Percentiles rank a stretch among this genome's conserved stretches.
Evolutionary conservation across 2,797 vertebrate species (phyloP).

Genomic region (Sebastes goodei): DNA sequence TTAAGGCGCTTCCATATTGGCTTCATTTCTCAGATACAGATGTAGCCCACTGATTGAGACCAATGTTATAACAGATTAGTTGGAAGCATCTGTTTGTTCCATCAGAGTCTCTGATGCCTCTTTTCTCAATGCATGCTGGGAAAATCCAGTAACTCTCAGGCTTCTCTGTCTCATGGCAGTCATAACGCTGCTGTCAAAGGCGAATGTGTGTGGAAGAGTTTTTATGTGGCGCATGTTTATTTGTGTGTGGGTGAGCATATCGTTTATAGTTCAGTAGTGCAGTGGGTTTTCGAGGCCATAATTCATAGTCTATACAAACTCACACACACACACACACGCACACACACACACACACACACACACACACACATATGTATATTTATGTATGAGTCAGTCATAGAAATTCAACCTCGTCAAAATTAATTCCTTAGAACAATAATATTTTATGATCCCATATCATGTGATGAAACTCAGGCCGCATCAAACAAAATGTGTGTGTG

Average conservation of each 20-base stretch:
- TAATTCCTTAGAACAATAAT: background rate
- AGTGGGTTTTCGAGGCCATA: background rate
- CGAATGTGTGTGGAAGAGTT: background rate
- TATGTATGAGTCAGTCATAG: slow-evolving; percentile 8
- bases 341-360: background rate
- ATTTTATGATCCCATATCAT: slow-evolving; percentile 30
- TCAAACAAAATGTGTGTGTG: slow-evolving; percentile 7
- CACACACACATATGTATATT: background rate
- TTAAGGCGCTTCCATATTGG: too few relatives aligned
- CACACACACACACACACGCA: background rate
- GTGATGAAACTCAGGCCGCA: slow-evolving; percentile 9
- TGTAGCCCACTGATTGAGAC: too few relatives aligned
- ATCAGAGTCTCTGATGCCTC: slow-evolving; percentile 1
- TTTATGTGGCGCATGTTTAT: background rate
- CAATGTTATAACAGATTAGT: background rate
- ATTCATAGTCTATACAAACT: background rate
- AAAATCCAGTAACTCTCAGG: slow-evolving; percentile 20
- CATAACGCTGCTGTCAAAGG: slow-evolving; percentile 18
- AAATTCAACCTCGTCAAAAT: slow-evolving; percentile 12
- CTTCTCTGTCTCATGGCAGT: slow-evolving; percentile 33
- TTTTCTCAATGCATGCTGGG: slow-evolving; percentile 16
- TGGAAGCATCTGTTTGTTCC: slow-evolving; percentile 30
- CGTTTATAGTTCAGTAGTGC: slow-evolving; percentile 21
- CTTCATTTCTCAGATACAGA: too few relatives aligned
- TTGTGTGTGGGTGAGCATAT: slow-evolving; percentile 4